Base-by-base conservation (phyloP, 1,140 invertebrate genomes). In the Papilio dardanus region DNA sequence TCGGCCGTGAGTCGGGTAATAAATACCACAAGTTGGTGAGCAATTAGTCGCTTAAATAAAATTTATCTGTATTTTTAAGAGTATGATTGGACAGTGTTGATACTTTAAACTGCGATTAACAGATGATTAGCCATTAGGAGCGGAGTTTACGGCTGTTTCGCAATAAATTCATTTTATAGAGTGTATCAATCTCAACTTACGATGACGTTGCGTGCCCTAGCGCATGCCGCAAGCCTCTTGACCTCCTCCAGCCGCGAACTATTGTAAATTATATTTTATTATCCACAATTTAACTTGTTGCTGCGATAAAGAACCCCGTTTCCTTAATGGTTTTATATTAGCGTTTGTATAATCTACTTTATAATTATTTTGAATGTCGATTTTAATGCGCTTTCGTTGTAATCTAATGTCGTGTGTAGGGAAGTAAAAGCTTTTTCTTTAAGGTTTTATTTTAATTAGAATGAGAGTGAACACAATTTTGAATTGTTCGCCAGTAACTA, bases 1-100 rank as follows among this genome's bases (percentile, higher is more conserved):
- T n/a, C 4, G 5, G 7, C 16, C n/a, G 0, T 46, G 42, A 46
- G 42, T 46, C 16, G 16, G 6, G n/a, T 5, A 16, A 14, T 12
- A 40, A 40, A 42, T 42, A 16, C 6, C 40, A 16, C 16, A 54
- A 54, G 21, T 24, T 12, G 19, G 2, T 54, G 10, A 24, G 10
- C 19, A 14, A 54, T 28, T 12, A 7, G 50, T 54, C 50, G 0
- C 8, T 28, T 24, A 54, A 54, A 12, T 24, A 21, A 21, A 21
- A 24, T 10, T 24, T 7, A 24, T 76, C 83, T 81, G 82, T 87
- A 83, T 90, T 90, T 88, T 86, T 89, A 89, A 82, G 79, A 87
- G 83, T 89, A 87, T 89, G 86, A 92, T 90, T 90, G 87, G 87
- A 91, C 89, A 92, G 88, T 91, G 86, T 86, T 86, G 87, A 90